phyloP scores from a whole-genome alignment of 2,113 vertebrate species.

The Vombatus ursinus region DNA sequence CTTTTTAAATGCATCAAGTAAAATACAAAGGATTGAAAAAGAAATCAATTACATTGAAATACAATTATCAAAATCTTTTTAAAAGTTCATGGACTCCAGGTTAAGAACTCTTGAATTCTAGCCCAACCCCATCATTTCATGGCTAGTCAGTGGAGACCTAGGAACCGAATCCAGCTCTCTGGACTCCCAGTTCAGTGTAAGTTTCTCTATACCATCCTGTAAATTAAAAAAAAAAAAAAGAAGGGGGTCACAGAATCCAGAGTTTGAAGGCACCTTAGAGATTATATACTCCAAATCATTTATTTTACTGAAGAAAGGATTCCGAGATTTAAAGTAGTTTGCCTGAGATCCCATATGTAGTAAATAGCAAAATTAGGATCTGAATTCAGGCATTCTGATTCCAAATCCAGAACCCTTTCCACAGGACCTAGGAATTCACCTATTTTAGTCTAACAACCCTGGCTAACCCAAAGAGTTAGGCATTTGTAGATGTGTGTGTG shows the following conservation, averaged over 20 bases:
- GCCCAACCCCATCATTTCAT: not conserved
- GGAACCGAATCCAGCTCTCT: not conserved
- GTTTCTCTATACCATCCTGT: not conserved
- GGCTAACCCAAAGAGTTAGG: too few relatives aligned
- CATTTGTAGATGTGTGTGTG: too few relatives aligned
- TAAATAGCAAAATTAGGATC: not conserved
- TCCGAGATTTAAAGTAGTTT: not conserved
- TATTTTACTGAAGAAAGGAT: not conserved
- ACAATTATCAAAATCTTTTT: not conserved
- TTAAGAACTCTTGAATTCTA: not conserved
- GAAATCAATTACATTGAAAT: not conserved
- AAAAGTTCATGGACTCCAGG: not conserved
- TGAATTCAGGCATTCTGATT: not conserved
- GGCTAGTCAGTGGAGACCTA: not conserved
- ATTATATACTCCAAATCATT: not conserved
- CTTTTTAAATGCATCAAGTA: not conserved
- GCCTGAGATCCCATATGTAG: not conserved
- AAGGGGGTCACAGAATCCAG: not conserved
- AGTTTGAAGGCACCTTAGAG: not conserved
- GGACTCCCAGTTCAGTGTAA: not conserved
- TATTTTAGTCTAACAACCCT: too few relatives aligned
- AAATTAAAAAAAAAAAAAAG: not conserved
- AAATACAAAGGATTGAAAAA: not conserved
- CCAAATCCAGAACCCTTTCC: too few relatives aligned
- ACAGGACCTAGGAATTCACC: too few relatives aligned